Base-by-base conservation (phyloP, 2,113 vertebrate genomes). In the Bubo scandiacus region DNA sequence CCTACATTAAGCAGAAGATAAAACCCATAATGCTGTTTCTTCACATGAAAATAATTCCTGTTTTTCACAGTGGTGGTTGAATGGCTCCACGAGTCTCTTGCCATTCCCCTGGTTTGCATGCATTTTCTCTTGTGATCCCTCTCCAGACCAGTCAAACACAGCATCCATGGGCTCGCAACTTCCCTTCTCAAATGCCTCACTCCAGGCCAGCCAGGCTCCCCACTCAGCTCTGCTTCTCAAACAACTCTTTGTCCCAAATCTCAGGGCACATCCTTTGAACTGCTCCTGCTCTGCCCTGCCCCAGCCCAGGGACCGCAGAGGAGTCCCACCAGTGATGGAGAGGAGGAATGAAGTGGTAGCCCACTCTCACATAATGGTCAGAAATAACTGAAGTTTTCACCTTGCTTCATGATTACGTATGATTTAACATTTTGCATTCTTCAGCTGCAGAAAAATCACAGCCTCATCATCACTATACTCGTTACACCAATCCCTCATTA, bases 101-200 rank as follows among this genome's bases (percentile, higher is more conserved):
- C 17, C 30, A 15, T 34, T 51, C 9, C 12, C 9, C 25, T 52
- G 32, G 45, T 68, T 52, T 82, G 42, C 14, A 9, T 15, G 10
- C 10, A 79, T 45, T 70, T 74, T 15, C 42, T 32, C 34, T 32
- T 26, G 40, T 36, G 55, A 80, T 30, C 27, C 27, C 34, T 66
- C 57, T 75, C 38, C 26, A 68, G 62, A 65, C 32, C 3, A 3
- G 49, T 43, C 38, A 68, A 74, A 47, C 32, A 55, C 17, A 55
- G 32, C 1, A 1, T 15, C 20, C 27, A 27, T 0, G 1, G 51
- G 23, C 67, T 92, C 9, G 1, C 36, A 75, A 21, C 11, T 54
- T 13, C 38, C 25, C 8, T n/a, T 74, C 66, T 59, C 45, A 74
- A 70, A 68, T 34, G 17, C 15, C 25, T 19, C 2, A 3, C 10